phyloP scores from a whole-genome alignment of 2,888 invertebrate genomes.

The Campoletis raptor region DNA sequence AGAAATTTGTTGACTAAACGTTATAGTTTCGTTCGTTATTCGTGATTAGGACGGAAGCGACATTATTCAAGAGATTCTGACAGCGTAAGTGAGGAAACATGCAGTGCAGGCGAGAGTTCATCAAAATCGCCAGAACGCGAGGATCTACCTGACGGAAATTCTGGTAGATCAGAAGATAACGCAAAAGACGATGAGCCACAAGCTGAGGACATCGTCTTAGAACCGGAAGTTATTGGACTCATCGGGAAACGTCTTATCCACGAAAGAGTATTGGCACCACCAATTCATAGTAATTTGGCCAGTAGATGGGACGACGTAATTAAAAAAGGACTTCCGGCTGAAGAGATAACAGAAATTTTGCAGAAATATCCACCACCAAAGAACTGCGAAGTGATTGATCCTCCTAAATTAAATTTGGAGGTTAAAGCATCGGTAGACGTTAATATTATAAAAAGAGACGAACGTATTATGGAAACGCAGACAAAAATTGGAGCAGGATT shows the following conservation, averaged over 20 bases:
- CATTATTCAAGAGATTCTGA: not conserved
- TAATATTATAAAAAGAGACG: not conserved
- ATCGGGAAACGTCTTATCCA: not conserved
- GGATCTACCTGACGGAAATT: not conserved
- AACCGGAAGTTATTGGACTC: not conserved
- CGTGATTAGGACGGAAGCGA: not conserved
- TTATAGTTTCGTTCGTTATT: not conserved
- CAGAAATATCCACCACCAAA: constrained; percentile 75
- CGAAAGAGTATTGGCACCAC: not conserved
- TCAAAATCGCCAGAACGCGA: not conserved
- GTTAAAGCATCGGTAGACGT: not conserved
- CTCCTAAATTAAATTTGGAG: constrained; percentile 4
- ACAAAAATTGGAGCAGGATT: not conserved
- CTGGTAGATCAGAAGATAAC: not conserved
- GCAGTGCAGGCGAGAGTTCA: not conserved
- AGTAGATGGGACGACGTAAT: constrained; percentile 9
- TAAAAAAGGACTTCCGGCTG: constrained; percentile 5
- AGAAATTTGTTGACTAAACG: no score
- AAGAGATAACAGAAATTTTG: constrained; percentile 9
- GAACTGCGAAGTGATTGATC: constrained; percentile 13
- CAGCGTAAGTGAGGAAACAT: not conserved
- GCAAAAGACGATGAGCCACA: not conserved
- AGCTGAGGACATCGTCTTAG: not conserved
- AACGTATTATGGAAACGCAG: not conserved
- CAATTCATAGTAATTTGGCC: not conserved